Base-by-base conservation (phyloP, 2,113 vertebrate genomes). In the Cariama cristata region DNA sequence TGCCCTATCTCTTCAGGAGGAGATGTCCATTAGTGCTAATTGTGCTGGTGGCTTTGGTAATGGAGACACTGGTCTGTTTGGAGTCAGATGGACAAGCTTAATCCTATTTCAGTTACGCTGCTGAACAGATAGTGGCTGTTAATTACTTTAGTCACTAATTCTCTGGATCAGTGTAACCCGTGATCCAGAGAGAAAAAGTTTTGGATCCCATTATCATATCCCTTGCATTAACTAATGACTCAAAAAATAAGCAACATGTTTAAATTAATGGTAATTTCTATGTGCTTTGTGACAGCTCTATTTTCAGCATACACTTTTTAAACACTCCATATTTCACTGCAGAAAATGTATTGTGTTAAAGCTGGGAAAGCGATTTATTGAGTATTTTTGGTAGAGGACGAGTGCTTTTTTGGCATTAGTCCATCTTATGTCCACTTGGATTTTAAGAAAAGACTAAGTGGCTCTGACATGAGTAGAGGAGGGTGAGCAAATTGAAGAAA, bases 391-490 rank as follows among this genome's bases (percentile, higher is more conserved):
- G 59, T 77, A 55, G 49, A 38, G 0, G 26, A 60, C 27, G 77
- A 96, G 89, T 94, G 77, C 49, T 91, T 81, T 89, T 79, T 58
- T 97, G 94, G 88, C 83, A 73, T 58, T 50, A 62, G 44, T 87
- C 84, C 94, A 85, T 75, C 26, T 93, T 56, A 44, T 4, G 44
- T 42, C 79, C 52, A 38, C 58, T 84, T 58, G 56, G 52, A 79
- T 89, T 94, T 89, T 87, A 68, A 97, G 49, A 23, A 60, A 30
- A 47, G 9, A 59, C 12, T 90, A 75, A 96, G 32, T 60, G 66
- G 28, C 69, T 94, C 83, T 86, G 88, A 91, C 42, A 59, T 9
- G 53, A 79, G 56, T 32, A 86, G 35, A 75, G 38, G 11, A 75
- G 38, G 60, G 38, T 47, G 42, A 81, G 30, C 22, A 89, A 68